These are phyloP conservation scores for Egretta garzetta DNA, from an alignment of 2,113 vertebrate species.

Conservation along the genomic window DNA sequence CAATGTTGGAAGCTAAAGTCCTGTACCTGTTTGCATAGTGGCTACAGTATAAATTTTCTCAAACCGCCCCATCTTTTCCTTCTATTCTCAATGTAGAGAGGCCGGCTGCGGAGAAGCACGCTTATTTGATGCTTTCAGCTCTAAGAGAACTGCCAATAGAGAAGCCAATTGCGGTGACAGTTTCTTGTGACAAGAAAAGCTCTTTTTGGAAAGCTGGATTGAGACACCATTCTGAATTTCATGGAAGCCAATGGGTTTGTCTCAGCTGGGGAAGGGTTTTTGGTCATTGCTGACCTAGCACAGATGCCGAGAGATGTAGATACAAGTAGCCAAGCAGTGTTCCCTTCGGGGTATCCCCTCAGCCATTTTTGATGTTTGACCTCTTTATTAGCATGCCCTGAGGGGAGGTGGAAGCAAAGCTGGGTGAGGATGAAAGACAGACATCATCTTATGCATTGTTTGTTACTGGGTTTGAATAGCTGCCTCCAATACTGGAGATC, in stretches of 20 bases:
- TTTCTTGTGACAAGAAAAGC: background rate
- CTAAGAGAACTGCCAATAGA: background rate
- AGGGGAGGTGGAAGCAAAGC: background rate
- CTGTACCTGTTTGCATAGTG: background rate
- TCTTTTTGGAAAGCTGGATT: background rate
- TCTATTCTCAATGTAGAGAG: background rate
- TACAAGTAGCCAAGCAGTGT: background rate
- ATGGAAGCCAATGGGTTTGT: background rate
- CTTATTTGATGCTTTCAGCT: background rate
- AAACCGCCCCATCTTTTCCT: background rate
- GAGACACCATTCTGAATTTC: background rate
- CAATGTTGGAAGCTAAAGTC: background rate
- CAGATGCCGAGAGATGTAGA: background rate
- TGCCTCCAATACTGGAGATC: background rate
- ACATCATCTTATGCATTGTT: background rate
- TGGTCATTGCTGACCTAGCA: background rate
- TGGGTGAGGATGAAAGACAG: background rate
- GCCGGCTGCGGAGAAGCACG: background rate
- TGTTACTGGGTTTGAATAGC: background rate
- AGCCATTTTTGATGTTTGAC: background rate
- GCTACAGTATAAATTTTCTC: background rate
- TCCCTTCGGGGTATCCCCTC: background rate
- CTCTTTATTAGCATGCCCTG: conserved; percentile 1
- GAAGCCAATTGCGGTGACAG: accelerated
- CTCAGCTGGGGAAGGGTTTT: background rate